A percentile compares a stretch with the other conserved stretches of the same genome.
Evolutionary conservation across 2,888 invertebrate species (phyloP).

Genomic region (Heteromurus nitidus): DNA sequence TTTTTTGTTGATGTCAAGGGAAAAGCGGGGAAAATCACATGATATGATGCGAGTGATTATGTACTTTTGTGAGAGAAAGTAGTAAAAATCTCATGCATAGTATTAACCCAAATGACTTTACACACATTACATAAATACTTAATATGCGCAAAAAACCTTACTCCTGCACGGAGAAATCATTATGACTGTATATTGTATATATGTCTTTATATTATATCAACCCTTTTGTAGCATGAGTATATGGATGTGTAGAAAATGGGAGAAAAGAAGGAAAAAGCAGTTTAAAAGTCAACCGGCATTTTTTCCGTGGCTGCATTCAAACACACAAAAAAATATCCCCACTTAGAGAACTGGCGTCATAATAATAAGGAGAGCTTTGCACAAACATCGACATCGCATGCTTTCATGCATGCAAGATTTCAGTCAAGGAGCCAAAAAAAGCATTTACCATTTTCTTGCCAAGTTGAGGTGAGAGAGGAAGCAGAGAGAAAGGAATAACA

Average conservation of each 20-base stretch:
- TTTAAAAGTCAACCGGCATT: constrained; percentile 42
- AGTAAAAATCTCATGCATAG: constrained; percentile 60
- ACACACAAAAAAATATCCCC: not conserved
- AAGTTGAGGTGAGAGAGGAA: constrained; percentile 45
- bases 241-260: not conserved
- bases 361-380: constrained; percentile 35
- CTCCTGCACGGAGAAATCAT: not conserved
- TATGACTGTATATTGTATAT: no score
- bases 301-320: constrained; percentile 12
- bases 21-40: constrained; percentile 21
- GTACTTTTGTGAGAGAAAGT: constrained; percentile 20
- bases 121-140: constrained; percentile 49
- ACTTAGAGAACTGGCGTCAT: constrained; percentile 7
- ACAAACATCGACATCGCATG: constrained; percentile 38
- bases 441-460: constrained; percentile 57
- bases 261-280: not conserved
- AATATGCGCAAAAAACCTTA: constrained; percentile 27
- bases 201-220: no score
- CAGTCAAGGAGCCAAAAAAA: constrained; percentile 61
- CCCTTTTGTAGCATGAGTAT: no score
- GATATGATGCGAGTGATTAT: constrained; percentile 18
- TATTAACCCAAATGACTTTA: constrained; percentile 59
- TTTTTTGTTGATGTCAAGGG: constrained; percentile 26
- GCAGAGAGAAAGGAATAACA: not conserved
- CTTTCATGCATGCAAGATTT: constrained; percentile 57